phyloP scores from a whole-genome alignment of 2,888 invertebrate genomes.

The Drosophila nr. perissopoda region DNA sequence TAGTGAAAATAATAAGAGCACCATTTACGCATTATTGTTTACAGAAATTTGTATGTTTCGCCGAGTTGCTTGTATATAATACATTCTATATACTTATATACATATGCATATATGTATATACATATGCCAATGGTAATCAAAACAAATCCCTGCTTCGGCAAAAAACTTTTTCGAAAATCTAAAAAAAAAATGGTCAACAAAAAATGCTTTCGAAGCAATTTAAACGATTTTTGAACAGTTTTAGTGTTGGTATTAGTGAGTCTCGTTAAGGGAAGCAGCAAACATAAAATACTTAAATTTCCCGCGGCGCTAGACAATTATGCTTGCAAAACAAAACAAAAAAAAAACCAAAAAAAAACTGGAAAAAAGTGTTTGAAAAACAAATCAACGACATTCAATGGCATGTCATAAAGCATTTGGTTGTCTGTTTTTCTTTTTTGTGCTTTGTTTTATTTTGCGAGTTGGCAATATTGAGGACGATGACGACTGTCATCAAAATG shows the following conservation, averaged over 20 bases:
- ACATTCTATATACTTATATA: background rate
- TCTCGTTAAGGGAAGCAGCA: constrained; percentile 6
- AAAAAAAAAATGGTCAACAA: background rate
- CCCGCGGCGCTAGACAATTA: constrained; percentile 42
- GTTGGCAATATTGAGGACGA: constrained; percentile 44
- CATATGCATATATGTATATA: background rate
- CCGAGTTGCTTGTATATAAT: background rate
- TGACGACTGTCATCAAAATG: constrained; percentile 78
- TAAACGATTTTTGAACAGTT: constrained; percentile 1
- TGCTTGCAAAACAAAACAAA: constrained; percentile 1
- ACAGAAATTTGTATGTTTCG: background rate
- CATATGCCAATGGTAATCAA: background rate
- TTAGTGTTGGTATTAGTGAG: background rate
- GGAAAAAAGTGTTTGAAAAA: constrained; percentile 45
- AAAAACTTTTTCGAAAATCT: background rate
- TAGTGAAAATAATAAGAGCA: background rate
- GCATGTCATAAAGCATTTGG: constrained; percentile 78
- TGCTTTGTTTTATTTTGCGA: constrained; percentile 10
- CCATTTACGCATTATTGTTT: background rate
- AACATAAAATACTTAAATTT: constrained; percentile 21
- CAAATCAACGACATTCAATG: constrained; percentile 76
- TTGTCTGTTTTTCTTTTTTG: constrained; percentile 14
- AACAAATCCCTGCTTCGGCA: background rate
- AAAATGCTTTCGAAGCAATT: constrained; percentile 3
- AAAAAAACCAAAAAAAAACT: background rate